Conservation (phyloP, 92 coral and sea anemone species). For the Micromussa lordhowensis region DNA sequence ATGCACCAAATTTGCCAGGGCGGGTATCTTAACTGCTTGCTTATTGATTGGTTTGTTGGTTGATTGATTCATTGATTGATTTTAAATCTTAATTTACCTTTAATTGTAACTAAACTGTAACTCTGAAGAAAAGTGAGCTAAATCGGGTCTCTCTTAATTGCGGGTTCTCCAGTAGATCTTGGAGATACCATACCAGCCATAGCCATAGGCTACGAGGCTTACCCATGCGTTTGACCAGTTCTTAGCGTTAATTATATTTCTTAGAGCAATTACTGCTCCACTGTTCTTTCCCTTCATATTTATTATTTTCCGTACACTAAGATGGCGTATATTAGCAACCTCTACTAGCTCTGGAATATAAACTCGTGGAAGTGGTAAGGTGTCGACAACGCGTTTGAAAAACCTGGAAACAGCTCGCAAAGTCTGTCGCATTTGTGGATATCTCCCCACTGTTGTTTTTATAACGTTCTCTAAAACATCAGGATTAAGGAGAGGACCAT, state of each 20-base stretch:
- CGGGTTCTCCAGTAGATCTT: no score
- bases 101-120: no score
- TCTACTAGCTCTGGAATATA: conserved; percentile 49
- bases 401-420: conserved; percentile 44
- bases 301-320: conserved; percentile 34
- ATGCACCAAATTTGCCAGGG: no score
- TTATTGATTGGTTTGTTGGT: no score
- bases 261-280: conserved; percentile 16
- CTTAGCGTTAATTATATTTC: conserved; percentile 39
- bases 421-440: conserved; percentile 47
- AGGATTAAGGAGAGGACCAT: conserved; percentile 20
- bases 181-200: no score
- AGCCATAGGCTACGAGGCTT: no score
- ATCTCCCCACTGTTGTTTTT: conserved; percentile 16
- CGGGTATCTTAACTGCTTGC: no score
- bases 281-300: conserved; percentile 46
- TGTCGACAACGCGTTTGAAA: conserved; percentile 50
- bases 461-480: conserved; percentile 31
- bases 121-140: no score
- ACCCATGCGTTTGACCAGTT: no score
- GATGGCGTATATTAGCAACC: conserved; percentile 40
- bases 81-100: no score
- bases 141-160: no score
- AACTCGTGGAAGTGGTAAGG: conserved; percentile 35
- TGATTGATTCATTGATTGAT: no score